Base-by-base conservation (phyloP, 2,888 invertebrate genomes). In the Meteorus cinctellus region DNA sequence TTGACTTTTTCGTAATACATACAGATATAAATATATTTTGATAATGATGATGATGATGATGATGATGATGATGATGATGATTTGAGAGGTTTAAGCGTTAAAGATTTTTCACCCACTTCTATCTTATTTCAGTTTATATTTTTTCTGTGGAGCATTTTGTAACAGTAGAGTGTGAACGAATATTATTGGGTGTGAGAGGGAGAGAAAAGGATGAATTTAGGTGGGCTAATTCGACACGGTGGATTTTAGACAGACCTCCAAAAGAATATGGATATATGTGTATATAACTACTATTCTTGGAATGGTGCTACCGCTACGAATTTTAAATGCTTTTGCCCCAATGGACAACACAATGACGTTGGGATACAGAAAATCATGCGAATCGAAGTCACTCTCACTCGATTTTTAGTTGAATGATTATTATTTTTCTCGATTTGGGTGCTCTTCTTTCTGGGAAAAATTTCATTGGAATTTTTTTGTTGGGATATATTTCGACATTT, bases 141-240 rank as follows among this genome's bases (percentile, higher is more conserved):
- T 48, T n/a, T 48, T 48, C 8, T 1, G 19, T 55, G 55, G 10
- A 5, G 55, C 24, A 55, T 55, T 34, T 55, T 19, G 55, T 55
- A 55, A 55, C 55, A 65, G 62, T 4, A 34, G 19, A 19, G 24
- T 36, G 36, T 34, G 36, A 41, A 36, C 36, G 34, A 41, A 36
- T 19, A 55, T 19, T 55, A 65, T 41, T 29, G 41, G 41, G 27
- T 41, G 16, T 48, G 14, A 27, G 69, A 27, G 69, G 27, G 69
- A 51, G 69, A 69, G 41, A 41, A 41, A 51, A 31, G 63, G 34
- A 63, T 34, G 27, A 16, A 45, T 51, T 19, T 24, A 27, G 48
- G 69, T 29, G 55, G 19, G n/a, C 55, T 4, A 55, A 69, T 69
- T 69, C 51, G 69, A 69, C 51, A 69, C 69, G 69, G 31, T 55